Evolutionary conservation across 2,888 invertebrate species (phyloP).

Genomic region (Cyclophora albipunctata): DNA sequence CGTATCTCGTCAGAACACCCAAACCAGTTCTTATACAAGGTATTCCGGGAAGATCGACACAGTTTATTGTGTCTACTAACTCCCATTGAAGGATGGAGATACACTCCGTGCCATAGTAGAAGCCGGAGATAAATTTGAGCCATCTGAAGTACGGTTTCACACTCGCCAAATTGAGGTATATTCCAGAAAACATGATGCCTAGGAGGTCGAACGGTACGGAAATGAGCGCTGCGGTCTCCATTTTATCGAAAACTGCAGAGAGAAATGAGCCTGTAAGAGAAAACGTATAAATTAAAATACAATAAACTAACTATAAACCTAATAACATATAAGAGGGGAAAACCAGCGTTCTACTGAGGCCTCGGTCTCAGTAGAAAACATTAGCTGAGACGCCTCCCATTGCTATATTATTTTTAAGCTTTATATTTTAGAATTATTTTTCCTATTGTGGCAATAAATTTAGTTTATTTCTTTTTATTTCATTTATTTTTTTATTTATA

Average conservation of each 20-base stretch:
- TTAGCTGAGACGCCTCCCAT: too few species aligned
- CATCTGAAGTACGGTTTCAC: constrained; percentile 69
- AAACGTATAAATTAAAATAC: constrained; percentile 1
- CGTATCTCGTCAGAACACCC: constrained; percentile 75
- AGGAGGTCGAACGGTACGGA: constrained; percentile 81
- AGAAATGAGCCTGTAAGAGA: constrained; percentile 74
- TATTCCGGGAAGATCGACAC: constrained; percentile 67
- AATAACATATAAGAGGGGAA: too few species aligned
- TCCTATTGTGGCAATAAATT: too few species aligned
- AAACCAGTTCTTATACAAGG: constrained; percentile 77
- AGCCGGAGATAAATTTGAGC: constrained; percentile 80
- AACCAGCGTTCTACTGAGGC: too few species aligned
- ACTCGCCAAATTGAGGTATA: constrained; percentile 78
- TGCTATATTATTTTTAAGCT: too few species aligned
- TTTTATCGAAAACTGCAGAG: constrained; percentile 81
- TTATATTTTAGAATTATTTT: too few species aligned
- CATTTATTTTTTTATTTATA: too few species aligned
- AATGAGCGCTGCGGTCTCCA: constrained; percentile 79
- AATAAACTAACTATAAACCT: constrained; percentile 1
- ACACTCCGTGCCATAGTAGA: constrained; percentile 82
- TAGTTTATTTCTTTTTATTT: too few species aligned
- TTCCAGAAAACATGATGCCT: constrained; percentile 79
- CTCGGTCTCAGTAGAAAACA: too few species aligned
- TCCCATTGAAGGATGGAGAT: constrained; percentile 82
- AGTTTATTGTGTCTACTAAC: constrained; percentile 74